Base-by-base conservation (phyloP, 2,888 invertebrate genomes). In the Protonemura montana region DNA sequence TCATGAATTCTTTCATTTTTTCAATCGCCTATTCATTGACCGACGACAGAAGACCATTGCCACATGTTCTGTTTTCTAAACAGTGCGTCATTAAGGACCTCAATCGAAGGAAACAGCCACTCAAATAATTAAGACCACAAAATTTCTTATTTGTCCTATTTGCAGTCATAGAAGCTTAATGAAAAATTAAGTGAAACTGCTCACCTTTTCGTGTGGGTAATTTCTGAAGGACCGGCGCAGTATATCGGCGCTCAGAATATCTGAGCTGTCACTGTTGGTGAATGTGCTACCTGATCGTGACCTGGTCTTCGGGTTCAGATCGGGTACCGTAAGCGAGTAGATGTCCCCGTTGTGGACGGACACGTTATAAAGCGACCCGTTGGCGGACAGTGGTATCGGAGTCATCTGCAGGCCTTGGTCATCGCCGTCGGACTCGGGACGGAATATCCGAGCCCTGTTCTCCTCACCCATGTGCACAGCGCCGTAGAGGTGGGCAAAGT, bases 401-500 rank as follows among this genome's bases (percentile, higher is more conserved):
- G 0, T 27, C 81, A 7, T 86, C 83, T 27, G 59, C 21, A 42
- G 85, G 85, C 30, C 83, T 35, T 35, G 28, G 3, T 76, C 26
- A 0, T 25, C 35, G 76, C 0, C 3, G 59, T 78, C 41, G 41
- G 26, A 25, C 0, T 59, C 27, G 2, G 59, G 21, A 2, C 84
- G 59, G 76, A 85, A 25, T 16, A 87, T 29, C 0, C 78, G 85
- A 0, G 82, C 86, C 59, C 86, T 86, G 42, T 85, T 59, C 30
- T 88, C 87, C 86, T 88, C 89, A 1, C 87, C 87, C 41, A 89
- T 82, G 21, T 88, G 87, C 42, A 88, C 87, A 26, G 89, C 88
- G 0, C 89, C 89, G 86, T 89, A 89, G 27, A 89, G 87, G 83
- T 89, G 89, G 0, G 88, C 88, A 82, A 87, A 88, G 86, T 89